A percentile compares a stretch with the other conserved stretches of the same genome.
Conservation (phyloP, 2,888 invertebrate species). For the Globia sparganii region DNA sequence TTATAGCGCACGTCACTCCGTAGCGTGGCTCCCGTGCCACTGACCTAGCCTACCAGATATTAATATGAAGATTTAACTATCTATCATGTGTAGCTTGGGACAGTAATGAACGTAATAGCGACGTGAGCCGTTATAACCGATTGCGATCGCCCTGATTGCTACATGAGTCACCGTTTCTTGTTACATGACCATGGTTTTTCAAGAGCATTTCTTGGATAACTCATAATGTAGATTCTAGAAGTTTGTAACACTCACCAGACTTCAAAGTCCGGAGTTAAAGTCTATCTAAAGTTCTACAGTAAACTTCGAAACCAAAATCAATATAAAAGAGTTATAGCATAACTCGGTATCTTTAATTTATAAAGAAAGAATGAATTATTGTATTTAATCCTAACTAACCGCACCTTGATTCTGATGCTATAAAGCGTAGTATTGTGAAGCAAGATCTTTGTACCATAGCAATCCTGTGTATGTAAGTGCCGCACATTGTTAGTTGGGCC, state of each 20-base stretch:
- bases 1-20: slow-evolving; percentile 72
- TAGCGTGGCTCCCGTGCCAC: slow-evolving; percentile 76
- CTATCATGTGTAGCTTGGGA: slow-evolving; percentile 37
- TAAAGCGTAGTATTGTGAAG: slow-evolving; percentile 32
- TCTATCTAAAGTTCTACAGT: not conserved
- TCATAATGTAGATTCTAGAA: not conserved
- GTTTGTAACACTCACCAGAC: not conserved
- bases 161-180: slow-evolving; percentile 48
- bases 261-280: not conserved
- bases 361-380: slow-evolving; percentile 4
- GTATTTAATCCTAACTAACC: not conserved
- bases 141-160: slow-evolving; percentile 32
- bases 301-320: slow-evolving; percentile 2
- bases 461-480: slow-evolving; percentile 60
- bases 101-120: slow-evolving; percentile 40
- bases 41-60: slow-evolving; percentile 80
- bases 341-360: not conserved
- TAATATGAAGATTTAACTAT: slow-evolving; percentile 62
- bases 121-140: slow-evolving; percentile 32
- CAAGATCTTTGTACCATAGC: slow-evolving; percentile 45
- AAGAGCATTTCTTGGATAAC: slow-evolving; percentile 18
- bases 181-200: slow-evolving; percentile 29
- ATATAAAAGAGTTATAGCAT: not conserved
- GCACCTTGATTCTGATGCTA: not conserved
- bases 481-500: slow-evolving; percentile 64